These are phyloP conservation scores for Melinopterus prodromus DNA, from an alignment of 2,888 invertebrate genomes.

Conservation along the genomic window DNA sequence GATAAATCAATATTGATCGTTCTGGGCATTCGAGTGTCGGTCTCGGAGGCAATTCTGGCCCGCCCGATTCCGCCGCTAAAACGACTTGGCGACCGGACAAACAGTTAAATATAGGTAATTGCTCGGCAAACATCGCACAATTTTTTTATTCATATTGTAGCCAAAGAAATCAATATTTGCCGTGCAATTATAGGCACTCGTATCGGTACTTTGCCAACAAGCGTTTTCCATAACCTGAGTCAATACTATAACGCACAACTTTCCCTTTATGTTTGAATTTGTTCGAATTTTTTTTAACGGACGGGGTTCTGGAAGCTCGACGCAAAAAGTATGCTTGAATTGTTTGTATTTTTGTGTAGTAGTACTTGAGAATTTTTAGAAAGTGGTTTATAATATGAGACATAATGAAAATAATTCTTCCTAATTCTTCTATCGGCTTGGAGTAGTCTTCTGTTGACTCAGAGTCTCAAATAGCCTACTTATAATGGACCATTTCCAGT, in stretches of 20 bases:
- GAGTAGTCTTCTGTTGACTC: no score
- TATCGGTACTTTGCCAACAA: conserved; percentile 32
- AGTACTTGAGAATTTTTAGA: no score
- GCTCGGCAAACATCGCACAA: conserved; percentile 32
- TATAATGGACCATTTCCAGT: no score
- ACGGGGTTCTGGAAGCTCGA: no score
- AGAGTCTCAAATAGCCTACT: no score
- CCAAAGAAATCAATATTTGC: conserved; percentile 36
- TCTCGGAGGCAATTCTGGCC: neutral
- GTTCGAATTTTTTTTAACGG: no score
- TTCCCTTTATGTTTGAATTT: neutral
- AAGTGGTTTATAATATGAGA: no score
- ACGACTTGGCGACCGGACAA: neutral
- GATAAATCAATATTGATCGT: neutral
- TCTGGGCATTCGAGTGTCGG: neutral
- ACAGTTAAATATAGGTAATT: conserved; percentile 35
- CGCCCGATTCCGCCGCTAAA: neutral
- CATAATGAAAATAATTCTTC: no score
- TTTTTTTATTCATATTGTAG: conserved; percentile 37
- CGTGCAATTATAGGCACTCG: conserved; percentile 31
- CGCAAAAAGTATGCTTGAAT: no score
- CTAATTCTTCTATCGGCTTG: no score
- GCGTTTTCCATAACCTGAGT: conserved; percentile 31
- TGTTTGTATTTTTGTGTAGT: no score
- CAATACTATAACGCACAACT: neutral